A percentile compares a stretch with the other conserved stretches of the same genome.
Conservation (phyloP, 2,113 vertebrate species). For the Recurvirostra avosetta region DNA sequence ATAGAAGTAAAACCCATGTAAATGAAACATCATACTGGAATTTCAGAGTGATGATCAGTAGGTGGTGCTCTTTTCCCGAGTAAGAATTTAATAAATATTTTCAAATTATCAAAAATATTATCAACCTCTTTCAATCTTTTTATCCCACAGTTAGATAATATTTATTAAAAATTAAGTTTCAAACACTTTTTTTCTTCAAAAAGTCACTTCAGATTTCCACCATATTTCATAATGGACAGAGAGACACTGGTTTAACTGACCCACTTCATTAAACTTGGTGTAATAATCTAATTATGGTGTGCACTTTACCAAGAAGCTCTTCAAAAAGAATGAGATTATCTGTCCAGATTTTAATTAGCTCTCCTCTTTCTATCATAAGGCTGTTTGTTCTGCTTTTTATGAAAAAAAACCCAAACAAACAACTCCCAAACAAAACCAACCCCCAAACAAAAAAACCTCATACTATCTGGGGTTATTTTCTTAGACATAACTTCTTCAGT, state of each 20-base stretch:
- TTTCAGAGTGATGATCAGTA: not conserved
- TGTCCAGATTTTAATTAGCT: not conserved
- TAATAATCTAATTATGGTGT: not conserved
- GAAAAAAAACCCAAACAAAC: not conserved
- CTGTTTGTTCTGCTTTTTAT: not conserved
- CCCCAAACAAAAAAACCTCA: not conserved
- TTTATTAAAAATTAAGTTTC: not conserved
- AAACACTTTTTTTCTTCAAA: not conserved
- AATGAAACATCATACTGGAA: not conserved
- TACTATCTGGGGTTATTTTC: not conserved
- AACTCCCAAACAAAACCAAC: not conserved
- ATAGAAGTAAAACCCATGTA: not conserved
- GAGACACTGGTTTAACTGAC: not conserved
- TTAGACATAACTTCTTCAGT: not conserved
- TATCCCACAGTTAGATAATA: not conserved
- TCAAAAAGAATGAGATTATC: not conserved
- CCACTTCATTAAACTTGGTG: not conserved
- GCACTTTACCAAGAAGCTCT: not conserved
- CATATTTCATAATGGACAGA: not conserved
- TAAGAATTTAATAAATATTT: not conserved
- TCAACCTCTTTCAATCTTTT: not conserved
- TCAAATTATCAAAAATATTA: not conserved
- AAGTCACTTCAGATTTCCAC: not conserved
- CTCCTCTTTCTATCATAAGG: not conserved
- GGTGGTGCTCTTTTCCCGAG: slow-evolving; percentile 18